Base-by-base conservation (phyloP, 2,888 invertebrate species). In the Cosmia trapezina region DNA sequence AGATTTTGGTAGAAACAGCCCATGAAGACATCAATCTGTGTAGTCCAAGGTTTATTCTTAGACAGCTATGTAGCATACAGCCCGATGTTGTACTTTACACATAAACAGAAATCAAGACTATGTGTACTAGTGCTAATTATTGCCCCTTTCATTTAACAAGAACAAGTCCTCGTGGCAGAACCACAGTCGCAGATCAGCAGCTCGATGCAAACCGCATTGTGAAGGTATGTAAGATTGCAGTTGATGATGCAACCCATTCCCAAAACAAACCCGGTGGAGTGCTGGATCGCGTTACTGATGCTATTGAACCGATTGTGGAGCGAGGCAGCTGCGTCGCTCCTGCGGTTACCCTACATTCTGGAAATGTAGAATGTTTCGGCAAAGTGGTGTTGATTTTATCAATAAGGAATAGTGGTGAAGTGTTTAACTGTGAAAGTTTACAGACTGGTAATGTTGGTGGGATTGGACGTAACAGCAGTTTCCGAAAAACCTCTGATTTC, bases 241-340 rank as follows among this genome's bases (percentile, higher is more conserved):
- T 33, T 59, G 64, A 43, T 17, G 45, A 59, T 49, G 57, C 78
- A 86, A 61, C 51, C 68, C 65, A 69, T 65, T 66, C 51, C 77
- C 73, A 69, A 85, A 78, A 73, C 78, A 75, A 78, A 80, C 49
- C 57, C 68, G 62, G 41, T 47, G 56, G 61, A 62, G 63, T 57
- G 45, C 69, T 45, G 73, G 76, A 81, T 86, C 78, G 37, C 64
- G 61, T 84, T 83, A 83, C 87, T 73, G 70, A 73, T 70, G 85
- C 80, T 63, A 84, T 73, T 83, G 85, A 85, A 88, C 82, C 71
- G 62, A 82, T 84, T 80, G 68, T 86, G 72, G 87, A 82, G 62
- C 86, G 75, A 87, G 86, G 88, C 68, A 72, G 69, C 59, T 59
- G 47, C 47, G 8, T n/a, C 43, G 51, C 41, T 59, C 53, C 57